A percentile compares a stretch with the other conserved stretches of the same genome.
Conservation (phyloP, 2,113 vertebrate genomes). For the Opisthocomus hoazin region DNA sequence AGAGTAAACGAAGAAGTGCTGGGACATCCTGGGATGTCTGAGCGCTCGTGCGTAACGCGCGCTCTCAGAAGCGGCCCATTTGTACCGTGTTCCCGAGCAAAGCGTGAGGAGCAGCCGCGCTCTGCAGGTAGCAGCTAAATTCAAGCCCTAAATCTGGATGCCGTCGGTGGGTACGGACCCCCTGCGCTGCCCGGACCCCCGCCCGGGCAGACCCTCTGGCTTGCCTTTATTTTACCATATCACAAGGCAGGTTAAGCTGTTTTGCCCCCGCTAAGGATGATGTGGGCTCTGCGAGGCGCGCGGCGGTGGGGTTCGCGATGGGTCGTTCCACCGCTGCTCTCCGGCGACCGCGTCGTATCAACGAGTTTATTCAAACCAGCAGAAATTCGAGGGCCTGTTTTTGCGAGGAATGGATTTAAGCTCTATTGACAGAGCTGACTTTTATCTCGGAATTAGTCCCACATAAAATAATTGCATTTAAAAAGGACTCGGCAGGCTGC, state of each 20-base stretch:
- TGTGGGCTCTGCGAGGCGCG: background rate
- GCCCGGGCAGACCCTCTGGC: background rate
- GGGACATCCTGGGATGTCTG: background rate
- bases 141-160: background rate
- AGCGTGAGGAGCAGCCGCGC: rapidly evolving
- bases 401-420: background rate
- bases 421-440: background rate
- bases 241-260: background rate
- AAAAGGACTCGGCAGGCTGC: background rate
- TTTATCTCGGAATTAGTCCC: conserved; percentile 11
- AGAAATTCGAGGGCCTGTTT: background rate
- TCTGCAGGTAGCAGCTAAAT: background rate
- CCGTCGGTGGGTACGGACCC: rapidly evolving
- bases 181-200: background rate
- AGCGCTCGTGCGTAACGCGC: background rate
- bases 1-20: background rate
- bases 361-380: background rate
- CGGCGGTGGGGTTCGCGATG: background rate
- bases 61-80: background rate
- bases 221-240: background rate
- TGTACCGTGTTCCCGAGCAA: background rate
- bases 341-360: rapidly evolving
- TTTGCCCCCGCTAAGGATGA: no score
- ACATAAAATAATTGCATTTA: background rate
- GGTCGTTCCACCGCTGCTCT: background rate